Base-by-base conservation (phyloP, 2,113 vertebrate species). In the Passer montanus region DNA sequence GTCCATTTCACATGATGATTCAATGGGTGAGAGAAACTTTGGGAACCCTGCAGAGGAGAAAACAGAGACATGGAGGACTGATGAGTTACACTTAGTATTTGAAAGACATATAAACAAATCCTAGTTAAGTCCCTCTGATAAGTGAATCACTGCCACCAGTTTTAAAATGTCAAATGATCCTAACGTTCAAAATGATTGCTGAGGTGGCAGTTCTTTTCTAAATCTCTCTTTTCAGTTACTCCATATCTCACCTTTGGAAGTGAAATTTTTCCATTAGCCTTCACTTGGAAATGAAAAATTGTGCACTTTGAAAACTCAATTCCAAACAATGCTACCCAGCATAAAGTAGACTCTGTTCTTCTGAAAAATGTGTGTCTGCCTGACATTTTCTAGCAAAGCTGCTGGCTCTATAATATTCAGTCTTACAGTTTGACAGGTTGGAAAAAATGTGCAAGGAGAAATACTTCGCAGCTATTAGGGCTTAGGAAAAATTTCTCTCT, bases 381-480 rank as follows among this genome's bases (percentile, higher is more conserved):
- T 93, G 91, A 67, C 82, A 85, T 95, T 95, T 94, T 86, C 75
- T 84, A 93, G 72, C 72, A 90, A 93, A 94, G 93, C 72, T 85
- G 63, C 75, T 90, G 72, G 82, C 50, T 88, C 76, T 74, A 72
- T 74, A 81, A 76, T 91, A 91, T 90, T 89, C 72, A 87, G 72
- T 80, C 67, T 90, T 75, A 74, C 1, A 1, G 74, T 74, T 90
- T 96, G 94, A 69, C 87, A 81, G 33, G 46, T 56, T 77, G 72
- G 69, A 44, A 3, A 72, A 87, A 85, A 72, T 76, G 43, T 69
- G 59, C 44, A 35, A 85, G 67, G 35, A 80, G 52, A 83, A 95
- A 90, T 59, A 60, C 44, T 70, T 35, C 3, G 9, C 31, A 88
- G 79, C 55, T 70, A 84, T 63, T 47, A 67, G 52, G 60, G 64